A percentile compares a stretch with the other conserved stretches of the same genome.
Evolutionary conservation across 2,888 invertebrate species (phyloP).

Genomic region (Poecilus cupreus): DNA sequence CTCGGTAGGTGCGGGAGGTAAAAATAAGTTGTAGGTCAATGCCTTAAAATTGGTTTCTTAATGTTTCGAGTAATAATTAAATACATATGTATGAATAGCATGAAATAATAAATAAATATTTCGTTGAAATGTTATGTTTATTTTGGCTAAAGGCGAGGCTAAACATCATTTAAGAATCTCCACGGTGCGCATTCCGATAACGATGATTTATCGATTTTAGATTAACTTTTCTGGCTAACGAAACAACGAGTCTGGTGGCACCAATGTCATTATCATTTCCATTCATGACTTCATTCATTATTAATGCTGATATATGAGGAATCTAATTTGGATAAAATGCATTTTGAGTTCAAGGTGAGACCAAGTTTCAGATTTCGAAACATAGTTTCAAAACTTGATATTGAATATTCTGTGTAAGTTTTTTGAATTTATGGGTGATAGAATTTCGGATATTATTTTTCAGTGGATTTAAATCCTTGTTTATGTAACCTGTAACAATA

Average conservation of each 20-base stretch:
- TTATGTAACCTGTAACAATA: constrained; percentile 20
- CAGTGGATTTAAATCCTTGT: constrained; percentile 12
- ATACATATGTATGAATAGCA: too few species aligned
- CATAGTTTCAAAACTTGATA: constrained; percentile 2
- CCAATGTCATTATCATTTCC: constrained; percentile 7
- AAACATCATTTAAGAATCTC: not conserved
- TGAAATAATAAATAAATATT: too few species aligned
- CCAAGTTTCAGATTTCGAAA: not conserved
- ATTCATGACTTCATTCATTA: constrained; percentile 13
- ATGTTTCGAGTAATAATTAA: too few species aligned
- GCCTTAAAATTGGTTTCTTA: too few species aligned
- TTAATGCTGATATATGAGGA: constrained; percentile 19
- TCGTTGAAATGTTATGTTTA: not conserved
- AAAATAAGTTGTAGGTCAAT: too few species aligned
- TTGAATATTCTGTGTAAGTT: constrained; percentile 11
- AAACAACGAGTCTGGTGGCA: not conserved
- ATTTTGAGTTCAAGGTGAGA: not conserved
- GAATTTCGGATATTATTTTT: constrained; percentile 38
- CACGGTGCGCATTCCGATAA: not conserved
- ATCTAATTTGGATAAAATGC: constrained; percentile 24
- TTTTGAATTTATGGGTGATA: constrained; percentile 14
- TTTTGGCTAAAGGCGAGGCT: not conserved
- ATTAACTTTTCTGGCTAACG: constrained; percentile 26
- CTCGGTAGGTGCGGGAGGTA: too few species aligned
- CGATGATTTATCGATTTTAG: constrained; percentile 26